Evolutionary conservation across 1,140 invertebrate species (phyloP).

Genomic region (Micrasema longulum): DNA sequence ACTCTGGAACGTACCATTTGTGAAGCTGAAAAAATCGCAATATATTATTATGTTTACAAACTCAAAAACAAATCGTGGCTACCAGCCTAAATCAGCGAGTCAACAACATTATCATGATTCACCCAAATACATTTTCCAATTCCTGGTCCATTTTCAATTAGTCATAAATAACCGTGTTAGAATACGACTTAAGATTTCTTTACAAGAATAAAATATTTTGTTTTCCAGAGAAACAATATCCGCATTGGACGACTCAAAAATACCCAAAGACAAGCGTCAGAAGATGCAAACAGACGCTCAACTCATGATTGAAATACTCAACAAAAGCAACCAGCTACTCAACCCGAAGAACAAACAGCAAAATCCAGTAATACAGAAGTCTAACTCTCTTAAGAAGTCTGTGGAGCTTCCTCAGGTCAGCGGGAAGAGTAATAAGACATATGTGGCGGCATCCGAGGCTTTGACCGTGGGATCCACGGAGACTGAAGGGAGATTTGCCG

Average conservation of each 20-base stretch:
- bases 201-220: too few species aligned
- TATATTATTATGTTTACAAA: too few species aligned
- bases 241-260: slow-evolving; percentile 73
- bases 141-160: too few species aligned
- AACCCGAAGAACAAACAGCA: slow-evolving; percentile 56
- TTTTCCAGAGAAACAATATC: slow-evolving; percentile 71
- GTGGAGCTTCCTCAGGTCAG: slow-evolving; percentile 62
- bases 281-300: slow-evolving; percentile 77
- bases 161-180: too few species aligned
- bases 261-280: slow-evolving; percentile 74
- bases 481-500: slow-evolving; percentile 68
- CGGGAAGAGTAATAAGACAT: slow-evolving; percentile 66
- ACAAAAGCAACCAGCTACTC: slow-evolving; percentile 67
- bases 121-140: too few species aligned
- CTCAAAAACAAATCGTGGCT: too few species aligned
- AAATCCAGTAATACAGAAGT: slow-evolving; percentile 57
- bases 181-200: too few species aligned
- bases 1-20: too few species aligned
- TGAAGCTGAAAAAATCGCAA: too few species aligned
- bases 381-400: too few species aligned
- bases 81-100: too few species aligned
- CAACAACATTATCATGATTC: too few species aligned
- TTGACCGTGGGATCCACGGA: slow-evolving; percentile 68
- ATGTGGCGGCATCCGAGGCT: slow-evolving; percentile 70
- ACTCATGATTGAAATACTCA: slow-evolving; percentile 78